Percentiles rank a stretch among this genome's conserved stretches.
Conservation (phyloP, 2,113 vertebrate species). For the Etia nguti region DNA sequence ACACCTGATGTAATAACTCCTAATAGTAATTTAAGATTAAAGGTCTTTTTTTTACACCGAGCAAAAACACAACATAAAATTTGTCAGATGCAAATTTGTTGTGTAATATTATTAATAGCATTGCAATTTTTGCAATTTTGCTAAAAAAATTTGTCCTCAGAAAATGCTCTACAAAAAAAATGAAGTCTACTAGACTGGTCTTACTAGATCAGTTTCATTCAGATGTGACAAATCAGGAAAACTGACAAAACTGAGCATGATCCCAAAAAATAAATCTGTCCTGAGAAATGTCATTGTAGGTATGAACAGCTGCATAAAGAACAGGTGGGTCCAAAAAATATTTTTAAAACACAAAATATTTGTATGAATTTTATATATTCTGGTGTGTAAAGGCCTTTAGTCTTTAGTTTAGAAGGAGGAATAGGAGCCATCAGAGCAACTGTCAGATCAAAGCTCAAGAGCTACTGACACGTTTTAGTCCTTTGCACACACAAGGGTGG, state of each 20-base stretch:
- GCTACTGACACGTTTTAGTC: neutral
- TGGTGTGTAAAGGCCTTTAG: neutral
- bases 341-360: neutral
- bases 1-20: neutral
- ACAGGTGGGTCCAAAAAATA: neutral
- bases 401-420: neutral
- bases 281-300: neutral
- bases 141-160: neutral
- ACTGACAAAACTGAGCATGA: neutral
- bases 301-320: neutral
- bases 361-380: neutral
- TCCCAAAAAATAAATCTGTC: neutral
- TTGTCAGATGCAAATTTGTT: neutral
- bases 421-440: neutral
- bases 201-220: neutral
- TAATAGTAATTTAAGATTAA: neutral
- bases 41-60: neutral
- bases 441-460: rapidly evolving
- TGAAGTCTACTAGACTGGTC: no score
- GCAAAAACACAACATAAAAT: neutral
- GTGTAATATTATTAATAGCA: neutral
- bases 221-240: neutral
- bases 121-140: neutral
- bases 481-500: neutral
- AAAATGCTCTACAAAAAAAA: neutral